phyloP scores from a whole-genome alignment of 2,113 vertebrate genomes.

The Apeltes quadracus region DNA sequence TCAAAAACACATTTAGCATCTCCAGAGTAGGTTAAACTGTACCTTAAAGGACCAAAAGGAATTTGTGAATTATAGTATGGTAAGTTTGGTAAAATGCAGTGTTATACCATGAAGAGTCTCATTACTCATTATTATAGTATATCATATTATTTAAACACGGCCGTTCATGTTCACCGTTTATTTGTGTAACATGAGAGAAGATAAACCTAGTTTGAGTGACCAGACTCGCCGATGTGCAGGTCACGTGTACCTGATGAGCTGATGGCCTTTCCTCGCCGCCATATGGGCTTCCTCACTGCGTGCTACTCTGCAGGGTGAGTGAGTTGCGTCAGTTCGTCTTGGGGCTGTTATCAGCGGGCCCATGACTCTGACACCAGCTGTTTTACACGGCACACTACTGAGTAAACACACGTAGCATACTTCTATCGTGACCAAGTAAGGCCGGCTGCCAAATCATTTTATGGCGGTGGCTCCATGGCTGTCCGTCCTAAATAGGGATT shows the following conservation, averaged over 20 bases:
- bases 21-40: neutral
- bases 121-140: neutral
- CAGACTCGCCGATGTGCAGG: neutral
- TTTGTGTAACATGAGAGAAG: constrained; percentile 3
- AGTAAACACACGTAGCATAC: constrained; percentile 71
- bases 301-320: constrained; percentile 43
- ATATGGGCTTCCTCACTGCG: constrained; percentile 20
- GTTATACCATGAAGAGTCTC: neutral
- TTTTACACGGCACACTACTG: constrained; percentile 68
- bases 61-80: neutral
- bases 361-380: constrained; percentile 70
- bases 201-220: constrained; percentile 15
- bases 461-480: constrained; percentile 44
- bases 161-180: constrained; percentile 15
- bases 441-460: constrained; percentile 67
- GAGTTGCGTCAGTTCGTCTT: constrained; percentile 69
- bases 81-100: neutral
- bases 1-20: neutral
- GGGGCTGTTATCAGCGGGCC: constrained; percentile 63
- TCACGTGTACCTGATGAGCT: neutral
- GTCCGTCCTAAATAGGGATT: constrained; percentile 68
- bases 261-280: constrained; percentile 15
- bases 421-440: constrained; percentile 71
- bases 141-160: neutral
- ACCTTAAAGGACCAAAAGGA: neutral